Conservation (phyloP, 2,888 invertebrate species). For the Malthinus flaveolus region DNA sequence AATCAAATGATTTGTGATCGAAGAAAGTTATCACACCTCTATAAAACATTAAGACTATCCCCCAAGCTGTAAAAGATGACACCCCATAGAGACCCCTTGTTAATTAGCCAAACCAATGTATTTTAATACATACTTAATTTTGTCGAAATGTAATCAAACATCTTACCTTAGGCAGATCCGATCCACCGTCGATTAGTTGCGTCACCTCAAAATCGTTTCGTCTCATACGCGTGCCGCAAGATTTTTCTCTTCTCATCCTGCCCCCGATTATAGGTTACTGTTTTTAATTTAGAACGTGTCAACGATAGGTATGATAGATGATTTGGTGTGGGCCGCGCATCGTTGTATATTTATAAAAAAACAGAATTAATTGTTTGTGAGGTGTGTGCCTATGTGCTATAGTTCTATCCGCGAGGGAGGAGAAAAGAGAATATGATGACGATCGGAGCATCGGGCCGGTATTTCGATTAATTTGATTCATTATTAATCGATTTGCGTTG, state of each 20-base stretch:
- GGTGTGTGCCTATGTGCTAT: slow-evolving; percentile 51
- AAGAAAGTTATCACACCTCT: slow-evolving; percentile 30
- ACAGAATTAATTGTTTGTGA: slow-evolving; percentile 54
- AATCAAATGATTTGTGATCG: slow-evolving; percentile 17
- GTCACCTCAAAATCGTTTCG: not conserved
- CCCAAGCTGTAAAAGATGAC: slow-evolving; percentile 32
- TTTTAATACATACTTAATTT: slow-evolving; percentile 34
- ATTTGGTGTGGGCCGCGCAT: slow-evolving; percentile 54
- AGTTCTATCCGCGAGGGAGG: slow-evolving; percentile 35
- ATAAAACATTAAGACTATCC: slow-evolving; percentile 29
- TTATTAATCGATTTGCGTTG: slow-evolving; percentile 52
- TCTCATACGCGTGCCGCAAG: slow-evolving; percentile 19
- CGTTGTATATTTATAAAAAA: slow-evolving; percentile 42
- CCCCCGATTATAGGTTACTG: slow-evolving; percentile 46
- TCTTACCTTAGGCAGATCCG: slow-evolving; percentile 31
- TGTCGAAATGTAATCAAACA: slow-evolving; percentile 36
- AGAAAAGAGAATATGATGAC: not conserved
- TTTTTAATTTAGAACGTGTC: slow-evolving; percentile 58
- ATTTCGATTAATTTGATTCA: slow-evolving; percentile 51
- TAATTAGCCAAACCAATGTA: slow-evolving; percentile 35
- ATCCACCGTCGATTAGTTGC: slow-evolving; percentile 18
- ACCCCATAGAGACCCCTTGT: slow-evolving; percentile 33
- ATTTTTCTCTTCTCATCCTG: slow-evolving; percentile 9
- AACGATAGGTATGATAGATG: slow-evolving; percentile 57
- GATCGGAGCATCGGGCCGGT: slow-evolving; percentile 43